These are phyloP conservation scores for Caprella mutica DNA, from an alignment of 2,888 invertebrate genomes.

Conservation along the genomic window DNA sequence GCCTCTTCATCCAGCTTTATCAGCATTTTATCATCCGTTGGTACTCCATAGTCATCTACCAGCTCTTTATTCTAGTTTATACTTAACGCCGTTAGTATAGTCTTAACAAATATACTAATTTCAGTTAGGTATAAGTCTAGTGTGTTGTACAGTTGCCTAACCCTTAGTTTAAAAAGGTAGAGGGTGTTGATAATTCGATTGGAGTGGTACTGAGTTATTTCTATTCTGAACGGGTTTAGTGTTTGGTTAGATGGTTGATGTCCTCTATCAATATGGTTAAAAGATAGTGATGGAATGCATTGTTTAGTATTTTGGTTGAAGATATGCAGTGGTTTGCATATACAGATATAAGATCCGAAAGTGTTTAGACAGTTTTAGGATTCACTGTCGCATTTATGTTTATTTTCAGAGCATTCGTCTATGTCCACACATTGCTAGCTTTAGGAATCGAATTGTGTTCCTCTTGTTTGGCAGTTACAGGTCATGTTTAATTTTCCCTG, in stretches of 20 bases:
- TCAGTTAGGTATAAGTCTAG: not conserved
- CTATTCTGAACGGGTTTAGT: not conserved
- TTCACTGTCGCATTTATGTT: slow-evolving; percentile 40
- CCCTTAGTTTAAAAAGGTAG: not conserved
- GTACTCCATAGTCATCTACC: too few relatives aligned
- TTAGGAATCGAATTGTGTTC: slow-evolving; percentile 49
- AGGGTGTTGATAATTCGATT: not conserved
- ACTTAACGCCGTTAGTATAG: not conserved
- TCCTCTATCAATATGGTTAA: too few relatives aligned
- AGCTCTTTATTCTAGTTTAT: too few relatives aligned
- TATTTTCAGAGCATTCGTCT: slow-evolving; percentile 47
- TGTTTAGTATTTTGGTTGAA: not conserved
- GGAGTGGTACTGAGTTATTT: not conserved
- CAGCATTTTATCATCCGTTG: slow-evolving; percentile 4
- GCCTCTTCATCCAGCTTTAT: slow-evolving; percentile 1
- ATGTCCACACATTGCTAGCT: slow-evolving; percentile 53
- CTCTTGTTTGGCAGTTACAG: slow-evolving; percentile 45
- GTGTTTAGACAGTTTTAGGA: slow-evolving; percentile 50
- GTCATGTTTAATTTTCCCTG: slow-evolving; percentile 52
- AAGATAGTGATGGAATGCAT: too few relatives aligned
- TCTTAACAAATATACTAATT: not conserved
- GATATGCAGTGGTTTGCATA: slow-evolving; percentile 40
- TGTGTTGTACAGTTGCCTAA: too few relatives aligned
- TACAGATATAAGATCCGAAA: slow-evolving; percentile 45
- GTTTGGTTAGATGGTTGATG: too few relatives aligned